Evolutionary conservation across 2,797 vertebrate species (phyloP).

Genomic region (Premnoplex brunnescens): DNA sequence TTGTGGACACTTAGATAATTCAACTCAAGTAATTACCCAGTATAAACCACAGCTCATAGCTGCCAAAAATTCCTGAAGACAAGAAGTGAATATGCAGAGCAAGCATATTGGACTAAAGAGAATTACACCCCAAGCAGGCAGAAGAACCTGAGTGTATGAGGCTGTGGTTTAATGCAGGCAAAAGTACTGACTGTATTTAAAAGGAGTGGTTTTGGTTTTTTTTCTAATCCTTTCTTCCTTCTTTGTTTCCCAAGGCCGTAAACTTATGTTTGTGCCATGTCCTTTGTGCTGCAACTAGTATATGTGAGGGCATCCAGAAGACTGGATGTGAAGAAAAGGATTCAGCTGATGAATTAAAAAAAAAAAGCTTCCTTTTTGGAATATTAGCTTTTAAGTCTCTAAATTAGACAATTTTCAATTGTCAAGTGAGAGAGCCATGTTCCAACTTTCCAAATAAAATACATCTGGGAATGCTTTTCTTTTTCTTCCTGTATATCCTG

Average conservation of each 20-base stretch:
- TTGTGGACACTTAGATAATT: slow-evolving; percentile 34
- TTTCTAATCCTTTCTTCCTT: neutral
- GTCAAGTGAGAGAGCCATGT: neutral
- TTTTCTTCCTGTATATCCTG: neutral
- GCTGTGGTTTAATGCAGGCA: neutral
- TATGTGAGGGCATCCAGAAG: neutral
- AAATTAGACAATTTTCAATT: neutral
- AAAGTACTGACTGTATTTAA: neutral
- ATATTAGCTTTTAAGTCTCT: fast-evolving
- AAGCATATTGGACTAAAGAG: neutral
- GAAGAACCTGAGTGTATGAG: neutral
- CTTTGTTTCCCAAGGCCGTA: neutral
- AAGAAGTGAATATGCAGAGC: slow-evolving; percentile 19
- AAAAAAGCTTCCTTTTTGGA: neutral
- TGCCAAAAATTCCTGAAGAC: slow-evolving; percentile 45
- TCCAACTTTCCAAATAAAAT: neutral
- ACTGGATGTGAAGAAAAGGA: neutral
- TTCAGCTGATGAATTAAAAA: neutral
- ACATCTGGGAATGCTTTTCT: neutral
- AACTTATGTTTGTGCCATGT: fast-evolving
- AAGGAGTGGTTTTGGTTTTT: neutral
- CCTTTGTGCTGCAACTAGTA: neutral
- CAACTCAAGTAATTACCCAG: neutral
- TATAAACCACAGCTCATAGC: slow-evolving; percentile 15
- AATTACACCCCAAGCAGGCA: neutral